These are phyloP conservation scores for Dasypus novemcinctus DNA, from an alignment of 2,113 vertebrate genomes.

Conservation along the genomic window DNA sequence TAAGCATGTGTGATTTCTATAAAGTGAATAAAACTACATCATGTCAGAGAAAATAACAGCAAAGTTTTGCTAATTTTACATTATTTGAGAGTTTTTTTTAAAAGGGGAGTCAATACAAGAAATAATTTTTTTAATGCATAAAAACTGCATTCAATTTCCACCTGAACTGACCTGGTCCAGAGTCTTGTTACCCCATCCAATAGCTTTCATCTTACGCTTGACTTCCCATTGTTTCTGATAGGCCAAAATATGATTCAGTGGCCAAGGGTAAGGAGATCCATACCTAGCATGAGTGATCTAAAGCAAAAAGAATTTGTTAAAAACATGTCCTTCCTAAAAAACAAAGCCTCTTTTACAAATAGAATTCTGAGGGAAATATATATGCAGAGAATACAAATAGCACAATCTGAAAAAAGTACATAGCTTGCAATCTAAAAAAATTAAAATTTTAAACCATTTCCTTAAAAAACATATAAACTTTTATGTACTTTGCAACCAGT, in stretches of 20 bases:
- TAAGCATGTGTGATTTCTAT: constrained; percentile 27
- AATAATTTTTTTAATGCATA: background rate
- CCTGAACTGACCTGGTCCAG: constrained; percentile 90
- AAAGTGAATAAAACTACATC: constrained; percentile 32
- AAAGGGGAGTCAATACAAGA: background rate
- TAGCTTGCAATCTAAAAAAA: constrained; percentile 65
- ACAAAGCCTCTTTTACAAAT: constrained; percentile 35
- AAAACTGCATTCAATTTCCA: background rate
- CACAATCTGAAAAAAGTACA: constrained; percentile 27
- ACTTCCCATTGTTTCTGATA: constrained; percentile 98
- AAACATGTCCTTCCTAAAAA: constrained; percentile 31
- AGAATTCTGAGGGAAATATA: constrained; percentile 54
- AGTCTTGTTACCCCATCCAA: constrained; percentile 95
- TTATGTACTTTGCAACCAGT: constrained; percentile 75
- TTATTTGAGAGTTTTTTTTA: background rate
- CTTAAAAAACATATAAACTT: constrained; percentile 79
- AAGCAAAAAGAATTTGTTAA: constrained; percentile 53
- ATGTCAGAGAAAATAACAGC: constrained; percentile 20
- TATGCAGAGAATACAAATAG: constrained; percentile 35
- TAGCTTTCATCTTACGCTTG: constrained; percentile 95
- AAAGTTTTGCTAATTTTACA: constrained; percentile 28
- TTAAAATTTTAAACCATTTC: constrained; percentile 75
- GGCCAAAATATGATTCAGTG: constrained; percentile 89
- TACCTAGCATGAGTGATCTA: constrained; percentile 88
- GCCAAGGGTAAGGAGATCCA: constrained; percentile 89